Percentiles rank a stretch among this genome's conserved stretches.
phyloP scores from a whole-genome alignment of 2,113 vertebrate species.

The Tenrec ecaudatus region DNA sequence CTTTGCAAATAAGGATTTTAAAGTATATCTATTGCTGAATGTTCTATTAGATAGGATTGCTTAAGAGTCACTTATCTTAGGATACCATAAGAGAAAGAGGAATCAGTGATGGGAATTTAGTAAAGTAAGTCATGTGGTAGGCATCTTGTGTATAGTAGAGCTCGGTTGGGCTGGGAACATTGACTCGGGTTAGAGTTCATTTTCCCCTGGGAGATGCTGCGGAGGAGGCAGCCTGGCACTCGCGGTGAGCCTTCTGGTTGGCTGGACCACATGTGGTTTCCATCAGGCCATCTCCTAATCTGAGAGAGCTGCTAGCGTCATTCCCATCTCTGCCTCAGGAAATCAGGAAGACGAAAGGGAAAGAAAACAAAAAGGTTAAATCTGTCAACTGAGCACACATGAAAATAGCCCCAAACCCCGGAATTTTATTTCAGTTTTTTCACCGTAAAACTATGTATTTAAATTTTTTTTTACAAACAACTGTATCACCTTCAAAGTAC shows the following conservation, averaged over 20 bases:
- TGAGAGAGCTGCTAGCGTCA: background rate
- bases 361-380: background rate
- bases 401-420: too few species aligned
- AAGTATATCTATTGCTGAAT: background rate
- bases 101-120: background rate
- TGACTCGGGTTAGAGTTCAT: background rate
- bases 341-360: background rate
- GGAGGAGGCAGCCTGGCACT: too few species aligned
- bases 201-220: too few species aligned
- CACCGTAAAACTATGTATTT: too few species aligned
- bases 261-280: background rate
- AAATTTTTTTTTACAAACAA: too few species aligned
- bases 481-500: too few species aligned
- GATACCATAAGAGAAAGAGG: background rate
- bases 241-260: background rate
- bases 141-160: background rate
- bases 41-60: background rate
- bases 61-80: background rate
- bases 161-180: background rate
- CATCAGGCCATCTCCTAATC: background rate
- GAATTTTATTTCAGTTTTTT: too few species aligned
- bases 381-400: background rate
- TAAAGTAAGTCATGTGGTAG: background rate
- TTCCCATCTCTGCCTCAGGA: background rate
- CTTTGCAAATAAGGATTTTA: background rate